Evolutionary conservation across 1,140 invertebrate species (phyloP).

Genomic region (Drosophila rufa): DNA sequence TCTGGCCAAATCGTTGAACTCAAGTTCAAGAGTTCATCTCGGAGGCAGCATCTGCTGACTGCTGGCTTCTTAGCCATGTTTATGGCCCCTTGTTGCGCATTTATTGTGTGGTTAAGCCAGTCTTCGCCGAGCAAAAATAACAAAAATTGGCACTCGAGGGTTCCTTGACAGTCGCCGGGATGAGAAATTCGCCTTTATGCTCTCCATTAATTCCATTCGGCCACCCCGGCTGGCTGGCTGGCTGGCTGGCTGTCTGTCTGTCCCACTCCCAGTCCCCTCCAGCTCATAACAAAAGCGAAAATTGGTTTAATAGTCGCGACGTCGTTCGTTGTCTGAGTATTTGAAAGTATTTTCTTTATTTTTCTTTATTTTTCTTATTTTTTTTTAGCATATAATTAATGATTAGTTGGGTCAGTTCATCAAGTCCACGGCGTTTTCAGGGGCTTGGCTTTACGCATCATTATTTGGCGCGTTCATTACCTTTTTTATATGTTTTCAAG

Average conservation of each 20-base stretch:
- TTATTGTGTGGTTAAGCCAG: slow-evolving; percentile 69
- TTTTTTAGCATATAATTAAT: slow-evolving; percentile 69
- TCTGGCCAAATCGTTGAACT: slow-evolving; percentile 69
- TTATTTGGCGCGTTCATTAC: slow-evolving; percentile 50
- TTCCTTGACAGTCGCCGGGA: slow-evolving; percentile 69
- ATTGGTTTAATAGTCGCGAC: slow-evolving; percentile 64
- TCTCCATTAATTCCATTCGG: slow-evolving; percentile 70
- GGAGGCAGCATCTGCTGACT: slow-evolving; percentile 56
- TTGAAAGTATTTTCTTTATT: slow-evolving; percentile 45
- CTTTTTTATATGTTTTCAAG: slow-evolving; percentile 13
- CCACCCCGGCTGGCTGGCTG: background rate
- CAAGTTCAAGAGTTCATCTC: slow-evolving; percentile 77
- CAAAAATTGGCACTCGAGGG: slow-evolving; percentile 57
- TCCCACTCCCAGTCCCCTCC: slow-evolving; percentile 5
- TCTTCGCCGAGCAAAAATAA: slow-evolving; percentile 27
- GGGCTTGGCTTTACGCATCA: slow-evolving; percentile 50
- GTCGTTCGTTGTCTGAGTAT: slow-evolving; percentile 54
- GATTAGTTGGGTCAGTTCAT: slow-evolving; percentile 61
- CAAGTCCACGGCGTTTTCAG: slow-evolving; percentile 38
- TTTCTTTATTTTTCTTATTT: slow-evolving; percentile 21
- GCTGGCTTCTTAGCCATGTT: slow-evolving; percentile 41
- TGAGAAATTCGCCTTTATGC: slow-evolving; percentile 65
- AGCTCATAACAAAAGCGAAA: slow-evolving; percentile 34
- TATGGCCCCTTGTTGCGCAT: slow-evolving; percentile 74
- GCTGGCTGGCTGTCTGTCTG: background rate